Conservation (phyloP, 2,797 vertebrate species). For the Mionectes olivaceus region DNA sequence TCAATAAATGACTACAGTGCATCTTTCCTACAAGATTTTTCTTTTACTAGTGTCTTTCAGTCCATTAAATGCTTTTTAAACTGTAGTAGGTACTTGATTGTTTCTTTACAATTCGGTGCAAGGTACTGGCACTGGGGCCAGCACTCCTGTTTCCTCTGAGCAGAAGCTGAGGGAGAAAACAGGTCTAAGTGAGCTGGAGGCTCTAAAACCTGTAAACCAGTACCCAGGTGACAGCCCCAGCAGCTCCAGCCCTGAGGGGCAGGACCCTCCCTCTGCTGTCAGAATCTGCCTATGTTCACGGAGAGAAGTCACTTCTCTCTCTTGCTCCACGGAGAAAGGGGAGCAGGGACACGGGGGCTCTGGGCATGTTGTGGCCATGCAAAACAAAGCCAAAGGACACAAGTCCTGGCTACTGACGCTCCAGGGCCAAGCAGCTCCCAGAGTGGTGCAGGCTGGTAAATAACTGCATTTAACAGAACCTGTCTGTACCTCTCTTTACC, state of each 20-base stretch:
- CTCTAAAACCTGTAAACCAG: not conserved
- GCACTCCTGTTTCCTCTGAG: not conserved
- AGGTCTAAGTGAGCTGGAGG: not conserved
- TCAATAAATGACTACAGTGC: slow-evolving; percentile 71
- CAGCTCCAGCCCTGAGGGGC: too few relatives aligned
- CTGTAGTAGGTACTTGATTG: not conserved
- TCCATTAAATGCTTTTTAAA: slow-evolving; percentile 58
- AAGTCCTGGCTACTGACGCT: not conserved
- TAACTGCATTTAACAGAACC: not conserved
- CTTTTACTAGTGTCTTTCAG: slow-evolving; percentile 48
- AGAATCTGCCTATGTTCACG: not conserved
- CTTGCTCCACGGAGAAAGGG: not conserved
- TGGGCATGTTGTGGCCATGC: too few relatives aligned
- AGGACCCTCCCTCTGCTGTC: not conserved
- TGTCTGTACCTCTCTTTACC: too few relatives aligned
- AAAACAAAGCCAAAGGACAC: not conserved
- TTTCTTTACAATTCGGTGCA: not conserved
- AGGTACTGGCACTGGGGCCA: not conserved
- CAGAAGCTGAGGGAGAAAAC: not conserved
- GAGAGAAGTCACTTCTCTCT: not conserved
- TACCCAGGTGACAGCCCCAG: not conserved
- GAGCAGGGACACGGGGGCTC: not conserved
- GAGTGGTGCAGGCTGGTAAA: not conserved
- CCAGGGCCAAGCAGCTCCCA: not conserved
- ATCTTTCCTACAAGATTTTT: slow-evolving; percentile 55